Base-by-base conservation (phyloP, 2,797 vertebrate genomes). In the Eurystomus glaucurus region DNA sequence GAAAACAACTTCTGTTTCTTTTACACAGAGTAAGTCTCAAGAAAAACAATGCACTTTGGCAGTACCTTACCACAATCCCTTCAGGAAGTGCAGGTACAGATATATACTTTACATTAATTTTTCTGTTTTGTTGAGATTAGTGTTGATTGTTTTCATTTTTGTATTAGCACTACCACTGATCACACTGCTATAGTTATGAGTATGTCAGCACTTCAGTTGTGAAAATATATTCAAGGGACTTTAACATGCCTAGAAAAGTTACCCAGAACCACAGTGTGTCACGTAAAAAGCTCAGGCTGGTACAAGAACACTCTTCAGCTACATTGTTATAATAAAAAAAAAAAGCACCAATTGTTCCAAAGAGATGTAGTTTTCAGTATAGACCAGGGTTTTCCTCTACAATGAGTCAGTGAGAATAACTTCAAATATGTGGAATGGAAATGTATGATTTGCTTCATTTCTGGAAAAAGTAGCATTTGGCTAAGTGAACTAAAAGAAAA, bases 1-100 rank as follows among this genome's bases (percentile, higher is more conserved):
- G 37, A 62, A 94, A 96, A 97, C 54, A 57, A 62, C 39, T 96
- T 54, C 15, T 18, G 28, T 93, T 71, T 79, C 6, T 85, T 95
- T 91, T 84, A 90, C 75, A 25, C 17, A 62, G 80, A 91, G 45
- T 81, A 93, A 85, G 94, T 94, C 31, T 93, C 26, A 91, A 95
- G 82, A 83, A 96, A 95, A 92, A 71, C 23, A 78, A 16, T 33
- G 11, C 11, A 52, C 17, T 96, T 88, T 41, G 39, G 28, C 48
- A 88, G 71, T 64, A 61, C 17, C 8, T 31, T 78, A 37, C 16
- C 64, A 39, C 68, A 51, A 95, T 23, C 3, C 16, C 21, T 61
- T 80, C 75, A 71, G 57, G 60, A 93, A 90, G 57, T 82, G 13
- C 45, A 80, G 70, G 6, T 52, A 64, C 6, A 66, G 37, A 70